These are phyloP conservation scores for Trachops cirrhosus DNA, from an alignment of 2,797 vertebrate species.

Conservation along the genomic window DNA sequence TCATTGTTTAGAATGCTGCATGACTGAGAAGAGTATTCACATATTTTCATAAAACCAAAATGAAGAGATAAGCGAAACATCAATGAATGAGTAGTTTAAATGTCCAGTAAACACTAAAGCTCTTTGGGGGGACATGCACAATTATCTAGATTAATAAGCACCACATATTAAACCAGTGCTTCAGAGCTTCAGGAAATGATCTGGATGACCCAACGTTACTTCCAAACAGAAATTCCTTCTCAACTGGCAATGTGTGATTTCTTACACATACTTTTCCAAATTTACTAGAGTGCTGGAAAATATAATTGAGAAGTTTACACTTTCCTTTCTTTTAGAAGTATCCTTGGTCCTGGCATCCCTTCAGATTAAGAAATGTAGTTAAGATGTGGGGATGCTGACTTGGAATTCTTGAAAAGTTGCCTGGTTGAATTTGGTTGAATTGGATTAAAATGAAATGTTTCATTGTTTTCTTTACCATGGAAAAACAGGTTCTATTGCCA, in stretches of 20 bases:
- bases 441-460: background rate
- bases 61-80: slow-evolving; percentile 6
- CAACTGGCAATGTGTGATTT: background rate
- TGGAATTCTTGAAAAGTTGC: background rate
- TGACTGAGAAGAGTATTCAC: background rate
- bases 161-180: background rate
- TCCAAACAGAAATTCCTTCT: background rate
- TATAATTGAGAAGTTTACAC: background rate
- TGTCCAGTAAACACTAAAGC: background rate
- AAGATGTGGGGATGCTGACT: background rate
- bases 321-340: background rate
- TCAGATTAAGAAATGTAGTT: background rate
- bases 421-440: background rate
- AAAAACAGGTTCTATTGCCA: background rate
- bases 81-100: background rate
- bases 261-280: background rate
- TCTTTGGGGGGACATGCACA: background rate
- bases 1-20: background rate
- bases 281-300: background rate
- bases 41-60: background rate
- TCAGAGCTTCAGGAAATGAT: background rate
- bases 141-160: background rate
- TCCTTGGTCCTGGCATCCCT: background rate
- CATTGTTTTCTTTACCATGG: background rate
- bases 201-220: background rate